Evolutionary conservation across 1,140 invertebrate species (phyloP).

Genomic region (Cotesia chilonis): DNA sequence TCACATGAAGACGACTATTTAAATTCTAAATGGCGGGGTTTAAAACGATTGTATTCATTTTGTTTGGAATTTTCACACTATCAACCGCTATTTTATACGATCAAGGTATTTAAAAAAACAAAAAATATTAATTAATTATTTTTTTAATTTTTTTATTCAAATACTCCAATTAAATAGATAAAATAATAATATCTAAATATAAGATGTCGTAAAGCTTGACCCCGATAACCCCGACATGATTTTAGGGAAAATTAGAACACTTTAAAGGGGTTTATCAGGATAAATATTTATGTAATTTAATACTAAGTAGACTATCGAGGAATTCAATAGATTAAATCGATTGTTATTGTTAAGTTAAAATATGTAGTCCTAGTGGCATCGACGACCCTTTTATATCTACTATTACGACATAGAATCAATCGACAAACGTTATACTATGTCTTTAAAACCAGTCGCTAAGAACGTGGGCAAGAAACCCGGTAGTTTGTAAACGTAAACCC

Average conservation of each 20-base stretch:
- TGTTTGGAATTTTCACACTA: slow-evolving; percentile 48
- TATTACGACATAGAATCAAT: neutral
- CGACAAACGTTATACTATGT: neutral
- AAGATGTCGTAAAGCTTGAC: too few species aligned
- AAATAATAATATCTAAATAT: too few species aligned
- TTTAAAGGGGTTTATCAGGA: too few species aligned
- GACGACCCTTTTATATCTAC: slow-evolving; percentile 15
- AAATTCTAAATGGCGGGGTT: slow-evolving; percentile 21
- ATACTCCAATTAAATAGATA: too few species aligned
- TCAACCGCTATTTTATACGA: slow-evolving; percentile 48
- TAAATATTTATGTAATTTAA: too few species aligned
- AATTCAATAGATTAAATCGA: too few species aligned
- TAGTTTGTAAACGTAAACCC: slow-evolving; percentile 38
- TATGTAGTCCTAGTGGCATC: neutral
- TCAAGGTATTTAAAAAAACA: slow-evolving; percentile 47
- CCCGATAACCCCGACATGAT: too few species aligned
- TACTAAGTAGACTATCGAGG: too few species aligned
- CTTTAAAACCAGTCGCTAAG: slow-evolving; percentile 1
- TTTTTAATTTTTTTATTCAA: neutral
- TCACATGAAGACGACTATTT: too few species aligned
- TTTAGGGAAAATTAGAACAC: too few species aligned
- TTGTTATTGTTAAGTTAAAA: neutral
- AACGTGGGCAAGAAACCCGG: slow-evolving; percentile 44
- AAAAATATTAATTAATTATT: neutral
- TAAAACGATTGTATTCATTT: slow-evolving; percentile 42